These are phyloP conservation scores for Catagonus wagneri DNA, from an alignment of 2,113 vertebrate genomes.

Conservation along the genomic window DNA sequence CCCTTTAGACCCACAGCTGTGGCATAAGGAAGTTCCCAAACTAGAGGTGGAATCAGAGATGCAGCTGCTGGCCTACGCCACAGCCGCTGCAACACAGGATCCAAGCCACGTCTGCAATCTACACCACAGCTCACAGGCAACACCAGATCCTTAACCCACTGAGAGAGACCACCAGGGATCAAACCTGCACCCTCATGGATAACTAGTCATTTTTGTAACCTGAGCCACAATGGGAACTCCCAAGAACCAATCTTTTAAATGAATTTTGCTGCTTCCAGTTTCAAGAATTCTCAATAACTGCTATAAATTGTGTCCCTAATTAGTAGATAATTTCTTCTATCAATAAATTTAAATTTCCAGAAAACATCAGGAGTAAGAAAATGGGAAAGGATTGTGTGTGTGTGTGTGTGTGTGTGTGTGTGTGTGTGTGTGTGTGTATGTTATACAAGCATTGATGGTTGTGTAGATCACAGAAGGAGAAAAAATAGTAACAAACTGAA, in stretches of 20 bases:
- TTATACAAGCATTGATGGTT: not conserved
- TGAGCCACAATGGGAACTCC: not conserved
- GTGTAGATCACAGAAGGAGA: not conserved
- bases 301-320: not conserved
- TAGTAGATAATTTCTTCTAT: not conserved
- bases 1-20: too few relatives aligned
- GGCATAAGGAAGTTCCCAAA: too few relatives aligned
- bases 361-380: not conserved
- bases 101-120: too few relatives aligned
- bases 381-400: not conserved
- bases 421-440: not conserved
- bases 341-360: not conserved
- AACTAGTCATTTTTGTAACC: too few relatives aligned
- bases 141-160: too few relatives aligned
- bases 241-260: constrained; percentile 17
- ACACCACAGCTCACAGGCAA: too few relatives aligned
- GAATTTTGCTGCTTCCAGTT: constrained; percentile 21
- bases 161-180: too few relatives aligned
- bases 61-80: too few relatives aligned
- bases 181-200: too few relatives aligned
- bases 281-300: constrained; percentile 23
- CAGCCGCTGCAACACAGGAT: too few relatives aligned
- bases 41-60: too few relatives aligned
- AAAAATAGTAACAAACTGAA: not conserved
- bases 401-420: not conserved